Base-by-base conservation (phyloP, 2,888 invertebrate genomes). In the Neocrepidodera transversa region DNA sequence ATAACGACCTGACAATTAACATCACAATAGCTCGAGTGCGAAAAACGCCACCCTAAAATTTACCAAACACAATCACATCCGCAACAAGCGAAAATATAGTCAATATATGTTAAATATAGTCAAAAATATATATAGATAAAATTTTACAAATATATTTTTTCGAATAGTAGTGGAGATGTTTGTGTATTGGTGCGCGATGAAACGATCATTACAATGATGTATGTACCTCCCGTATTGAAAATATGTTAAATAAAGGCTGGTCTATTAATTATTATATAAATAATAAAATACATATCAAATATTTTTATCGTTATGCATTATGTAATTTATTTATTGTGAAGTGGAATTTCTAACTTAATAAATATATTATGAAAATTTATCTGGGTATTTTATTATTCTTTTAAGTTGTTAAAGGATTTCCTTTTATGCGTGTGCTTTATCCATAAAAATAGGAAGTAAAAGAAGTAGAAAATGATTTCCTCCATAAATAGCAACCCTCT, bases 1-100 rank as follows among this genome's bases (percentile, higher is more conserved):
- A 78, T 79, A 79, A 78, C 79, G 79, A 79, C 79, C 78, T 79
- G 79, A 78, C 78, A 78, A 73, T 73, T 68, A 73, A 70, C 70
- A 70, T 69, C 71, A 65, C 63, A 59, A 60, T 65, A 68, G 62
- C 60, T 58, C 28, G 53, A 61, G 62, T 63, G 63, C 60, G 57
- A 14, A 51, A 57, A 36, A 54, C 66, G 60, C 55, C 66, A 42
- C 42, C 42, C 23, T 10, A 18, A 10, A 18, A 20, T 20, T 56
- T 70, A 67, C 67, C 64, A 64, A 66, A 71, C 74, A 75, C 76
- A 76, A 76, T 76, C 75, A 72, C 68, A 69, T 69, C 67, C 67
- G 71, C 73, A 73, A 61, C 20, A 57, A 67, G 69, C 67, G 64
- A 69, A 69, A 68, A 66, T 62, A 63, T 71, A 71, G 71, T 73